Percentiles rank a stretch among this genome's conserved stretches.
Evolutionary conservation across 2,888 invertebrate species (phyloP).

Genomic region (Mythimna pallens): DNA sequence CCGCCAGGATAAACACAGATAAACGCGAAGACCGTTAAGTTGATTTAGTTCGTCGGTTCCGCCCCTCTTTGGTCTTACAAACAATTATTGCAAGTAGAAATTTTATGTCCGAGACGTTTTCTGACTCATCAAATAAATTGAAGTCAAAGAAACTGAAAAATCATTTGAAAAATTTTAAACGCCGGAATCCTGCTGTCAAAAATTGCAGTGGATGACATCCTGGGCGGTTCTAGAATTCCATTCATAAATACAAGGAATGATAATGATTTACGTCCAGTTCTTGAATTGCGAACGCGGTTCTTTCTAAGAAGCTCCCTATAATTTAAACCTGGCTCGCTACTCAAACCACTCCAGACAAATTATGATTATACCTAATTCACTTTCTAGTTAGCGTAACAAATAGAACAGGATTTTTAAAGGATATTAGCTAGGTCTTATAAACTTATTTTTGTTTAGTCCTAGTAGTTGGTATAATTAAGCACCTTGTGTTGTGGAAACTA

Average conservation of each 20-base stretch:
- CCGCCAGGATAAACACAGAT: slow-evolving; percentile 84
- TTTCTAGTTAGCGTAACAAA: slow-evolving; percentile 78
- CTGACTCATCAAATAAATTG: background rate
- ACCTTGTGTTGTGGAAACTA: background rate
- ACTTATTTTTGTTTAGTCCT: slow-evolving; percentile 33
- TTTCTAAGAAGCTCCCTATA: slow-evolving; percentile 75
- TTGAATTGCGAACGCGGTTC: slow-evolving; percentile 67
- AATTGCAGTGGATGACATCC: slow-evolving; percentile 58
- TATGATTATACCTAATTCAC: slow-evolving; percentile 75
- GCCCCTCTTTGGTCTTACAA: slow-evolving; percentile 62
- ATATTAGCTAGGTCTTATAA: slow-evolving; percentile 15
- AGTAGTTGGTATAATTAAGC: background rate
- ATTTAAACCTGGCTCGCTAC: slow-evolving; percentile 73
- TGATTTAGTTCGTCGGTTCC: slow-evolving; percentile 79
- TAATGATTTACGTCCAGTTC: slow-evolving; percentile 68
- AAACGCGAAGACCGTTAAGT: slow-evolving; percentile 78
- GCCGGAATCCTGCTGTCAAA: slow-evolving; percentile 27
- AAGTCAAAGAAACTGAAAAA: background rate
- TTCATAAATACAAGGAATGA: slow-evolving; percentile 71
- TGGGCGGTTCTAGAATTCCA: slow-evolving; percentile 61
- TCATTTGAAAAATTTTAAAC: background rate
- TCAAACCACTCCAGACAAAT: slow-evolving; percentile 75
- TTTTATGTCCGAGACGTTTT: slow-evolving; percentile 5
- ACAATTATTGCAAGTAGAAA: slow-evolving; percentile 38
- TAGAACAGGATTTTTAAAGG: slow-evolving; percentile 50